These are phyloP conservation scores for Chydorus sphaericus DNA, from an alignment of 2,888 invertebrate genomes.

Conservation along the genomic window DNA sequence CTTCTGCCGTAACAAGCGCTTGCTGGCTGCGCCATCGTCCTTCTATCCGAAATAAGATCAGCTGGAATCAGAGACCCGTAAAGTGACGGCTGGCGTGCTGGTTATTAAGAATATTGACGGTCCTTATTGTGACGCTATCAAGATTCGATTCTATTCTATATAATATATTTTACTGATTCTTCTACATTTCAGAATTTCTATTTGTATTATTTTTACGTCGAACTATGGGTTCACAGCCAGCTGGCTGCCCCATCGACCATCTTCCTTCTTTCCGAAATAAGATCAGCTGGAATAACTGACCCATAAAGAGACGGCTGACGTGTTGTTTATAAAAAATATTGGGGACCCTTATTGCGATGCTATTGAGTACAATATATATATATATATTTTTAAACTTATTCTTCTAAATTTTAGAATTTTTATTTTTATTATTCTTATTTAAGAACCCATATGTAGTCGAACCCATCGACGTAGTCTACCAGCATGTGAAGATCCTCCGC, in stretches of 20 bases:
- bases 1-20: conserved; percentile 55
- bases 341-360: conserved; percentile 39
- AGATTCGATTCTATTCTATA: no score
- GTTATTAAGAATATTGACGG: conserved; percentile 54
- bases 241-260: conserved; percentile 41
- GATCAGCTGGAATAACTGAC: conserved; percentile 42
- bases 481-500: no score
- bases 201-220: no score
- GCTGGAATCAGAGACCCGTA: conserved; percentile 37
- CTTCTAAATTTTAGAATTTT: no score
- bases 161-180: no score
- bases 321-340: conserved; percentile 47
- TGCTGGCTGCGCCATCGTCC: conserved; percentile 42
- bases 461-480: no score
- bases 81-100: conserved; percentile 46
- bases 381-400: no score
- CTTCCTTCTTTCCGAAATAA: conserved; percentile 45
- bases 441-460: no score
- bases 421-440: no score
- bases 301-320: conserved; percentile 42
- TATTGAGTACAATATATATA: no score
- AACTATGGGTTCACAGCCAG: no score
- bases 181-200: no score
- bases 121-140: conserved; percentile 15
- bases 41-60: conserved; percentile 47